Conservation (phyloP, 2,797 vertebrate species). For the Taenioides sp. region DNA sequence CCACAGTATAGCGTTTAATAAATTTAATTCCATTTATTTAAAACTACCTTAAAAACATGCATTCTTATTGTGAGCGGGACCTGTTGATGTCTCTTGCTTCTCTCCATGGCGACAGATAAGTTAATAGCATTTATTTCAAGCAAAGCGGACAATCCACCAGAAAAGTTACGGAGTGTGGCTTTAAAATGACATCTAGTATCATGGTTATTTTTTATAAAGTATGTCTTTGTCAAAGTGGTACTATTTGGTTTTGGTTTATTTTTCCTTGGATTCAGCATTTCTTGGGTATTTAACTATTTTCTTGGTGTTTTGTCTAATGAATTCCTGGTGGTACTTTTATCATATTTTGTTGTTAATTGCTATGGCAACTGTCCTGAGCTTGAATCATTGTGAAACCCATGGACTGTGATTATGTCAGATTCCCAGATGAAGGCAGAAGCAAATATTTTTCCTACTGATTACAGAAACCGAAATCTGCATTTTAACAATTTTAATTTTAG, state of each 20-base stretch:
- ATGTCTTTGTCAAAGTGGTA: constrained; percentile 28
- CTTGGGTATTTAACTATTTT: constrained; percentile 47
- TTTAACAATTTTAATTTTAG: too few species aligned
- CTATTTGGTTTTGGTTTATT: constrained; percentile 12
- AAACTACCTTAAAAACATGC: not conserved
- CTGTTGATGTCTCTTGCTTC: too few species aligned
- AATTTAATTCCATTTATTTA: not conserved
- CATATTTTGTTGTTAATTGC: too few species aligned
- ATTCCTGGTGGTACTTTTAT: constrained; percentile 45
- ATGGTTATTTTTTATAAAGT: not conserved
- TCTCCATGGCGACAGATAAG: not conserved
- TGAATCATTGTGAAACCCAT: too few species aligned
- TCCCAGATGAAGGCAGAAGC: too few species aligned
- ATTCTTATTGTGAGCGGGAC: not conserved
- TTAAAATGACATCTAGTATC: too few species aligned
- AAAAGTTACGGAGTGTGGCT: too few species aligned
- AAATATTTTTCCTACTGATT: too few species aligned
- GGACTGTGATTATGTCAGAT: too few species aligned
- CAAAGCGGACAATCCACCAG: too few species aligned
- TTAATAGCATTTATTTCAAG: not conserved
- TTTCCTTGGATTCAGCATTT: constrained; percentile 18
- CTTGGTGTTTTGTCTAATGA: constrained; percentile 43
- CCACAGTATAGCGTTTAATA: not conserved
- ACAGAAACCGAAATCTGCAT: too few species aligned
- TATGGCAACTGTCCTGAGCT: too few species aligned